Base-by-base conservation (phyloP, 2,797 vertebrate genomes). In the Amniataba percoides region DNA sequence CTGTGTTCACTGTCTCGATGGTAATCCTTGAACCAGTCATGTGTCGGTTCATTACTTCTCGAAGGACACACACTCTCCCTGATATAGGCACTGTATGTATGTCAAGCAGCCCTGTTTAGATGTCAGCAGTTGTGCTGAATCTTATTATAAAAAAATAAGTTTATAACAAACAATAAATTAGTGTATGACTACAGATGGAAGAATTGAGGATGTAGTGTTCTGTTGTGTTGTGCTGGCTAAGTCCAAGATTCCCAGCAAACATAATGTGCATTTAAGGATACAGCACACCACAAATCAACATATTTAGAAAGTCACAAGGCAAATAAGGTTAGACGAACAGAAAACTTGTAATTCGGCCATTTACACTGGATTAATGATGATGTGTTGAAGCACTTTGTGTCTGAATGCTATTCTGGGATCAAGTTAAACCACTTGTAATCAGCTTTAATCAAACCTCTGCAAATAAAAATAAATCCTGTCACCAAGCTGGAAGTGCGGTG, bases 11-110 rank as follows among this genome's bases (percentile, higher is more conserved):
- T 58, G 67, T 77, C 59, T 48, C 62, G 25, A 69, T 69, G 16
- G 14, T 14, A 55, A 76, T 80, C 78, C 15, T 36, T 56, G 68
- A 74, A 68, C 39, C 57, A 69, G 43, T 72, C 65, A 72, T 52
- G 49, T 58, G 67, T 66, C 14, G 31, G 23, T 60, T 62, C 72
- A 65, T 70, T 65, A 43, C 34, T 21, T 59, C 39, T 31, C 57
- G 2, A 74, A 71, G 57, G 27, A 53, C 48, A 40, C 23, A n/a
- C 25, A 19, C 45, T 27, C 48, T 56, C 18, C 2, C 40, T 70
- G 15, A 14, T 51, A 40, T 39, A 16, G 1, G 9, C 12, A 5
- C 49, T 80, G 60, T 4, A n/a, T 21, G 23, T 16, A 49, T n/a
- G n/a, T 45, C n/a, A 31, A 13, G 13, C 25, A n/a, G 56, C 19